Evolutionary conservation across 92 coral and sea anemone species (phyloP).

Genomic region (Paramuricea clavata): DNA sequence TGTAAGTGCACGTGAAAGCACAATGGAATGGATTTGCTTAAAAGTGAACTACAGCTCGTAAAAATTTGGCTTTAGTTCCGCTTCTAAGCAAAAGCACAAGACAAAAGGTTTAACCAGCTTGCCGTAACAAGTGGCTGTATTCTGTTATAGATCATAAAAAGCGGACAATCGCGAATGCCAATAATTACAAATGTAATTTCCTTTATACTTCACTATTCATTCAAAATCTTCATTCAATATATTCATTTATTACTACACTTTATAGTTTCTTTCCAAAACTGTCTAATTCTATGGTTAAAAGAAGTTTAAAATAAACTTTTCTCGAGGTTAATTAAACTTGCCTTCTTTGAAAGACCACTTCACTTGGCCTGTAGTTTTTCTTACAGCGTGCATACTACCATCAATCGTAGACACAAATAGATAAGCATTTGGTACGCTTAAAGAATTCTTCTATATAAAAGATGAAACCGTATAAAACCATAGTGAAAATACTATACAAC

Average conservation of each 20-base stretch:
- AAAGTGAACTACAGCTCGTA: not conserved
- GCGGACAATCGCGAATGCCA: not conserved
- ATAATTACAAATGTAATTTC: not conserved
- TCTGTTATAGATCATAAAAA: not conserved
- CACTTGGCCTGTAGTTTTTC: slow-evolving; percentile 91
- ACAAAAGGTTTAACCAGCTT: slow-evolving; percentile 6
- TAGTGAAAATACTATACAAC: not conserved
- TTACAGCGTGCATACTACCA: slow-evolving; percentile 96
- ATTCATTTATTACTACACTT: not conserved
- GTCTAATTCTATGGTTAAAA: not conserved
- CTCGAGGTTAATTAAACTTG: slow-evolving; percentile 2
- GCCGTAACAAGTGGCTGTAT: slow-evolving; percentile 38
- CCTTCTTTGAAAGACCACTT: slow-evolving; percentile 99
- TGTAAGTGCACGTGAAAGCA: not conserved
- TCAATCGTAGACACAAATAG: slow-evolving; percentile 95
- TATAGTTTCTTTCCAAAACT: not conserved
- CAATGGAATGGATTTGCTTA: not conserved
- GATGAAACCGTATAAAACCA: slow-evolving; percentile 11
- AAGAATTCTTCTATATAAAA: slow-evolving; percentile 72
- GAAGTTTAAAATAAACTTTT: no score
- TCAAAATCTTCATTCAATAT: not conserved
- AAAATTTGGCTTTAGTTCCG: not conserved
- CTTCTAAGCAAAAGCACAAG: not conserved
- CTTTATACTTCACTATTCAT: not conserved
- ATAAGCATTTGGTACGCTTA: slow-evolving; percentile 92